Evolutionary conservation across 2,888 invertebrate species (phyloP), one percentile per base, ranked within the genome.

Genomic region (Drosophila limbata): DNA sequence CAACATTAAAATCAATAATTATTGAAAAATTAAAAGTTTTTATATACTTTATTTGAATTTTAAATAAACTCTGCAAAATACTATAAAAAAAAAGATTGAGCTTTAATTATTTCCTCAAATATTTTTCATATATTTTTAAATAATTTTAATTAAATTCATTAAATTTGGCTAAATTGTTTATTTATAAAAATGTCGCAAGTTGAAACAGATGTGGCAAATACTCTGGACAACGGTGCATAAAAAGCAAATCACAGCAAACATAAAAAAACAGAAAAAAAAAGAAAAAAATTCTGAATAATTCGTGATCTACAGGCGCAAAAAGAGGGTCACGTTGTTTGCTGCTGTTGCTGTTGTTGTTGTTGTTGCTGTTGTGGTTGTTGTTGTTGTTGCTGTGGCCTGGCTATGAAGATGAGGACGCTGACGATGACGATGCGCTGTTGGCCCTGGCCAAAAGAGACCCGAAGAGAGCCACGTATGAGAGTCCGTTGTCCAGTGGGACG

Each of bases 281-380:
- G 75, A 56, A 63, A 56, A 71, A 79, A 84, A 89, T 86, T 82
- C 84, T 85, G 85, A 90, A 90, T 90, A 88, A 88, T 89, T 91
- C 91, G 91, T 91, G 91, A 91, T 91, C 84, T 79, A 79, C 84
- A 91, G 91, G 91, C 91, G 91, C 91, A 91, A 91, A 90, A 91
- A 91, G 89, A 90, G 90, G 91, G 91, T 91, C 91, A 91, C 91
- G 91, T 88, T 90, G 90, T 83, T 71, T 66, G 68, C 44, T 48
- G 74, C 53, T 64, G 63, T 17, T 60, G 64, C 48, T 55, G 69
- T 51, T 35, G 45, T 28, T 47, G 57, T 60, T 44, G 45, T 39
- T 51, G 57, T 61, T 47, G 67, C 40, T 52, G 52, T 35, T n/a
- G n/a, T n/a, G n/a, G 69, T 51, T 35, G 45, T 28, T 47, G 57